A percentile compares a stretch with the other conserved stretches of the same genome.
These are phyloP conservation scores for Trididemnum miniatum DNA, from an alignment of 23 tunicate genomes.

Conservation along the genomic window DNA sequence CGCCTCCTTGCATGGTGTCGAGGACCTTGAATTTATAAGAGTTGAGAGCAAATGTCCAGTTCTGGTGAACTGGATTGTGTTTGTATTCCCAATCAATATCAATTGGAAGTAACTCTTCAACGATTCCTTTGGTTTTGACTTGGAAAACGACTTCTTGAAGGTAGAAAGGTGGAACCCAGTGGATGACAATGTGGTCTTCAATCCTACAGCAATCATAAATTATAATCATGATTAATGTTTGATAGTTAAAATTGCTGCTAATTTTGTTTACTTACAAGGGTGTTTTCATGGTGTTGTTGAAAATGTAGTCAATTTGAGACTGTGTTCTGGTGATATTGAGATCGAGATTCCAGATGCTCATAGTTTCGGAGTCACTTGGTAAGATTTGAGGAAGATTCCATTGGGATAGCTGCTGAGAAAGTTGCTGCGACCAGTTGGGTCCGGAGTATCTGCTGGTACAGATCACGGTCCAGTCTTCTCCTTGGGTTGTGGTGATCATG, in stretches of 20 bases:
- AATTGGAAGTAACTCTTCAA: conserved; percentile 1
- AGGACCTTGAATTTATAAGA: neutral
- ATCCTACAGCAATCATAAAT: too few relatives aligned
- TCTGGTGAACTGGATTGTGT: neutral
- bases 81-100: conserved; percentile 26
- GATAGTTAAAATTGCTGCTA: neutral
- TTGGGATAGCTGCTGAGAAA: neutral
- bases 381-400: neutral
- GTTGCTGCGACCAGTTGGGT: neutral
- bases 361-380: neutral
- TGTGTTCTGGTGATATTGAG: neutral
- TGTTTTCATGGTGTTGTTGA: neutral
- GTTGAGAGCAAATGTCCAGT: conserved; percentile 11
- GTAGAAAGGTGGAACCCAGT: neutral
- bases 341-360: neutral
- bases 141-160: neutral
- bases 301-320: neutral
- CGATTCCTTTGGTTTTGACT: conserved; percentile 3
- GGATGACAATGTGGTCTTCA: neutral
- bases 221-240: too few relatives aligned
- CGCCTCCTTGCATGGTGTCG: neutral
- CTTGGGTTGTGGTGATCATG: neutral
- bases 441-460: neutral
- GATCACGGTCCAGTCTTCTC: conserved; percentile 2
- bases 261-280: conserved; percentile 2